A percentile compares a stretch with the other conserved stretches of the same genome.
Evolutionary conservation across 2,113 vertebrate species (phyloP).

Genomic region (Falco punctatus): DNA sequence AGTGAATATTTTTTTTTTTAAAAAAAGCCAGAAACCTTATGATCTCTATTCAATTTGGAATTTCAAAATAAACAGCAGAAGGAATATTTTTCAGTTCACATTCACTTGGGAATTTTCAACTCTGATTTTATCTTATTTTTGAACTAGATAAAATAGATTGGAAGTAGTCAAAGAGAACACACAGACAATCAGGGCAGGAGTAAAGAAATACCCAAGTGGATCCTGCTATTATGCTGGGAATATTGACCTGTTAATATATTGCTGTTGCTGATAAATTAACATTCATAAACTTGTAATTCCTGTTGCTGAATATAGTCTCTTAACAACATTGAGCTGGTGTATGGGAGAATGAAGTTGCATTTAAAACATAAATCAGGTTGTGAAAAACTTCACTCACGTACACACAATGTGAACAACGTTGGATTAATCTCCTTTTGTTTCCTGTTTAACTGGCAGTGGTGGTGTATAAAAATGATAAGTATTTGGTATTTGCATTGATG

Average conservation of each 20-base stretch:
- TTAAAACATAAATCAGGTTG: not conserved
- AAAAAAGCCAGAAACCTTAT: not conserved
- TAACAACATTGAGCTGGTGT: not conserved
- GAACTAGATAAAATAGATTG: not conserved
- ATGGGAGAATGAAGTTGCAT: not conserved
- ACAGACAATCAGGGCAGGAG: not conserved
- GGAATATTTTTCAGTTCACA: not conserved
- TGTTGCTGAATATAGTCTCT: not conserved
- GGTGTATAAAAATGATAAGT: not conserved
- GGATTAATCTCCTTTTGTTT: not conserved
- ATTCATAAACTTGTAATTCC: not conserved
- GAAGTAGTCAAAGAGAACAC: not conserved
- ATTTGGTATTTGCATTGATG: not conserved
- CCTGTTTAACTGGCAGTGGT: not conserved
- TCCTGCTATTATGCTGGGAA: not conserved
- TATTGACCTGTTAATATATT: not conserved
- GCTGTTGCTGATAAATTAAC: not conserved
- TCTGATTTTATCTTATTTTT: not conserved
- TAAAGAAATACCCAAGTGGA: not conserved
- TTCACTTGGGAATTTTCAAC: not conserved
- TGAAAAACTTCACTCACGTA: not conserved
- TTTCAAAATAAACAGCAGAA: not conserved
- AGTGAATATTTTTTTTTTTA: not conserved
- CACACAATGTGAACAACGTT: accelerated
- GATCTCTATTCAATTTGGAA: not conserved